These are phyloP conservation scores for Copidosoma aretas DNA, from an alignment of 2,888 invertebrate species.

Conservation along the genomic window DNA sequence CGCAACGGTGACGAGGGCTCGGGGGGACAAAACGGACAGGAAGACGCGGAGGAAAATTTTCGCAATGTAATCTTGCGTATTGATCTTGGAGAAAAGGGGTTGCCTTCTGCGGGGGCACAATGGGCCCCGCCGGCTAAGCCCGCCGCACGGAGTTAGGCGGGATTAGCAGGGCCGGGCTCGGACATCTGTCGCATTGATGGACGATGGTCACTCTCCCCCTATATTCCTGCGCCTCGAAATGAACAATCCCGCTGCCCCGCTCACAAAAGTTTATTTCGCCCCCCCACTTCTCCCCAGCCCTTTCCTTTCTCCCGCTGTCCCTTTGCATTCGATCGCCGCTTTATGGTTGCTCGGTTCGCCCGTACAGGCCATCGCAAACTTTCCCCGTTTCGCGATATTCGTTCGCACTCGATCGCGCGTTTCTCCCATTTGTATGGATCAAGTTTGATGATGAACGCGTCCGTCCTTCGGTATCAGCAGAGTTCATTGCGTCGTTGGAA, in stretches of 20 bases:
- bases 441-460: no score
- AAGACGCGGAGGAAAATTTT: conserved; percentile 49
- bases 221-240: conserved; percentile 48
- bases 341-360: not conserved
- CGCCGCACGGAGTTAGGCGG: conserved; percentile 52
- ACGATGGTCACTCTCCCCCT: conserved; percentile 54
- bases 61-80: conserved; percentile 62
- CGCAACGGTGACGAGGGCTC: conserved; percentile 42
- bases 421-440: no score
- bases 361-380: conserved; percentile 1
- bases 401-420: no score
- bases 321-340: conserved; percentile 13
- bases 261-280: conserved; percentile 24
- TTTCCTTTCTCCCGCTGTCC: not conserved
- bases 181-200: conserved; percentile 60
- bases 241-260: conserved; percentile 49
- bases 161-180: conserved; percentile 54
- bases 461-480: no score
- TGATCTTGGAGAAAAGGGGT: conserved; percentile 58
- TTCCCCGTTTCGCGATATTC: conserved; percentile 1
- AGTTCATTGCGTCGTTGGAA: no score
- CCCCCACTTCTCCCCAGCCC: conserved; percentile 3
- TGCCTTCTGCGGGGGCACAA: conserved; percentile 55
- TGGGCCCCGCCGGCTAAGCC: conserved; percentile 56
- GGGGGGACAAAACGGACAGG: no score